Conservation (phyloP, 2,888 invertebrate genomes). For the Amblyteles armatorius region DNA sequence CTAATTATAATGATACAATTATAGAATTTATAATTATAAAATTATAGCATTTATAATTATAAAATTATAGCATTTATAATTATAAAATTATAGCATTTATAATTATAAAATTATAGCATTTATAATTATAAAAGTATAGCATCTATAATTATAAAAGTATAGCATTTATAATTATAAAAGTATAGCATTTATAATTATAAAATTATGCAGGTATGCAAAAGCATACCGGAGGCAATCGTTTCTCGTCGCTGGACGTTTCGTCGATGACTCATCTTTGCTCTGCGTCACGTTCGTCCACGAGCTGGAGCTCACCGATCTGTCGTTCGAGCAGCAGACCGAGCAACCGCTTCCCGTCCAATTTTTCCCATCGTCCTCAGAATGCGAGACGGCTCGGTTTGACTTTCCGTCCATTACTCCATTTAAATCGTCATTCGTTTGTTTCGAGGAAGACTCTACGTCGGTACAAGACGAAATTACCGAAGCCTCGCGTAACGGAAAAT, state of each 20-base stretch:
- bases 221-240: slow-evolving; percentile 72
- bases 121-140: too few species aligned
- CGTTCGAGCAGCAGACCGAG: slow-evolving; percentile 17
- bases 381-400: neutral
- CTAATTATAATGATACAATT: too few species aligned
- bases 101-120: too few species aligned
- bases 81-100: too few species aligned
- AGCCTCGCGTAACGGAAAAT: slow-evolving; percentile 53
- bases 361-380: slow-evolving; percentile 4
- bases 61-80: too few species aligned
- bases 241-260: neutral
- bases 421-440: slow-evolving; percentile 30
- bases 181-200: too few species aligned
- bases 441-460: neutral
- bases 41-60: too few species aligned
- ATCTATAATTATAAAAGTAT: too few species aligned
- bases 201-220: neutral
- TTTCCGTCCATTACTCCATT: slow-evolving; percentile 36
- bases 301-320: slow-evolving; percentile 1
- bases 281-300: slow-evolving; percentile 20
- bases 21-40: too few species aligned
- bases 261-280: slow-evolving; percentile 9
- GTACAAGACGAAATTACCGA: neutral
- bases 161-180: too few species aligned
- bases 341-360: slow-evolving; percentile 4